A percentile compares a stretch with the other conserved stretches of the same genome.
Evolutionary conservation across 2,888 invertebrate genomes (phyloP).

Genomic region (Lampropteryx suffumata): DNA sequence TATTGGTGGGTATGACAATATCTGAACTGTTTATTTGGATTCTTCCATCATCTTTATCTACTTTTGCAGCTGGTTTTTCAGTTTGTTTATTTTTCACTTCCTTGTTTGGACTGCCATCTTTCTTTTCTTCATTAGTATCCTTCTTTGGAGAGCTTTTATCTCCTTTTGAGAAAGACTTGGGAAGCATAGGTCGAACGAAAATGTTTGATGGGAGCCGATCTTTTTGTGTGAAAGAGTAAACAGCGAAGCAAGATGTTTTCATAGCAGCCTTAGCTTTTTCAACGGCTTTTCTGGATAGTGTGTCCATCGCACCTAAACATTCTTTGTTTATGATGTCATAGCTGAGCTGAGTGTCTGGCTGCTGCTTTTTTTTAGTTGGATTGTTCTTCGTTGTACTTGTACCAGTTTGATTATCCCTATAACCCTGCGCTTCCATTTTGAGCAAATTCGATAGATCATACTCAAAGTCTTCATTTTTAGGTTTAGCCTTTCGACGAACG

Average conservation of each 20-base stretch:
- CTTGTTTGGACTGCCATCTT: slow-evolving; percentile 91
- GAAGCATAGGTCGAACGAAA: slow-evolving; percentile 68
- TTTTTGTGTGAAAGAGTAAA: slow-evolving; percentile 42
- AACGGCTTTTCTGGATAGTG: slow-evolving; percentile 63
- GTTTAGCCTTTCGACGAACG: slow-evolving; percentile 85
- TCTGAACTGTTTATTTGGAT: slow-evolving; percentile 3
- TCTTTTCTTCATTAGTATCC: slow-evolving; percentile 49
- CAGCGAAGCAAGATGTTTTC: slow-evolving; percentile 51
- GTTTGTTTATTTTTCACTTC: slow-evolving; percentile 28
- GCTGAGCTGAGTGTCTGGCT: slow-evolving; percentile 43
- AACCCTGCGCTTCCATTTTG: slow-evolving; percentile 78
- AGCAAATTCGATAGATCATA: slow-evolving; percentile 85
- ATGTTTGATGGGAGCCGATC: slow-evolving; percentile 51
- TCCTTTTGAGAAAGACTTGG: slow-evolving; percentile 51
- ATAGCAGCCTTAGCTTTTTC: slow-evolving; percentile 61
- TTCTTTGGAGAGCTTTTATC: slow-evolving; percentile 72
- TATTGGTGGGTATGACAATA: not conserved
- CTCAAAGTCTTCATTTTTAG: slow-evolving; percentile 87
- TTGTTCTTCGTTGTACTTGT: slow-evolving; percentile 46
- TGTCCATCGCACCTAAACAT: slow-evolving; percentile 63
- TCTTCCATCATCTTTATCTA: slow-evolving; percentile 24
- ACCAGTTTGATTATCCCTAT: slow-evolving; percentile 62
- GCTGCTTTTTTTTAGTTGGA: slow-evolving; percentile 60
- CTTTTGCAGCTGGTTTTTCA: slow-evolving; percentile 1
- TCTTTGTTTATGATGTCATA: slow-evolving; percentile 62